Evolutionary conservation across 2,113 vertebrate species (phyloP).

Genomic region (Mirounga angustirostris): DNA sequence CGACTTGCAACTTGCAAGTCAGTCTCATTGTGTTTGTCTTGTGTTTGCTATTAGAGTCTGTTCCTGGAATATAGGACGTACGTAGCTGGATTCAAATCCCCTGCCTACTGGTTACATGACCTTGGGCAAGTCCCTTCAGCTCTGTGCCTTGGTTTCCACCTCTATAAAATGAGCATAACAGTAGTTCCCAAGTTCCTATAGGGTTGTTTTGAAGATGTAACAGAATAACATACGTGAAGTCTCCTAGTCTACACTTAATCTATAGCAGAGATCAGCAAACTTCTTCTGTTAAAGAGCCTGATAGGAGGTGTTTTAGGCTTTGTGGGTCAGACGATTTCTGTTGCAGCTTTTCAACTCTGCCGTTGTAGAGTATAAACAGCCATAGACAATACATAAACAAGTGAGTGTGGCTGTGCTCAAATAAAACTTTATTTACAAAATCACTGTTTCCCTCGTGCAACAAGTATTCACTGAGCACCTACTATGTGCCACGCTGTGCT

Average conservation of each 20-base stretch:
- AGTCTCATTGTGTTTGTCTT: neutral
- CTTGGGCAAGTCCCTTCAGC: neutral
- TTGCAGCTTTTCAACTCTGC: neutral
- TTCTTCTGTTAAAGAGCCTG: neutral
- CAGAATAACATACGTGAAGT: neutral
- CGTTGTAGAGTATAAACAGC: neutral
- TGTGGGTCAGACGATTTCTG: neutral
- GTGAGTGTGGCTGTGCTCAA: neutral
- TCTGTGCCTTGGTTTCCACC: neutral
- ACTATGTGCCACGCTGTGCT: neutral
- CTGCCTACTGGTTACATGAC: neutral
- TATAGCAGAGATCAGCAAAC: neutral
- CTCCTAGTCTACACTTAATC: neutral
- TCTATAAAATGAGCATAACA: neutral
- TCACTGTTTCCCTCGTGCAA: too few species aligned
- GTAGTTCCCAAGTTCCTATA: neutral
- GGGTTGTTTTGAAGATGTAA: neutral
- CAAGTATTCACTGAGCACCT: neutral
- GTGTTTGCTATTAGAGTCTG: neutral
- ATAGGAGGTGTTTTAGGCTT: neutral
- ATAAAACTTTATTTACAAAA: neutral
- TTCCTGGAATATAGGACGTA: neutral
- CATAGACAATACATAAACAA: neutral
- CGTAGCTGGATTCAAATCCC: neutral
- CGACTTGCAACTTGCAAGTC: neutral